Evolutionary conservation across 2,113 vertebrate species (phyloP).

Genomic region (Rostratula benghalensis): DNA sequence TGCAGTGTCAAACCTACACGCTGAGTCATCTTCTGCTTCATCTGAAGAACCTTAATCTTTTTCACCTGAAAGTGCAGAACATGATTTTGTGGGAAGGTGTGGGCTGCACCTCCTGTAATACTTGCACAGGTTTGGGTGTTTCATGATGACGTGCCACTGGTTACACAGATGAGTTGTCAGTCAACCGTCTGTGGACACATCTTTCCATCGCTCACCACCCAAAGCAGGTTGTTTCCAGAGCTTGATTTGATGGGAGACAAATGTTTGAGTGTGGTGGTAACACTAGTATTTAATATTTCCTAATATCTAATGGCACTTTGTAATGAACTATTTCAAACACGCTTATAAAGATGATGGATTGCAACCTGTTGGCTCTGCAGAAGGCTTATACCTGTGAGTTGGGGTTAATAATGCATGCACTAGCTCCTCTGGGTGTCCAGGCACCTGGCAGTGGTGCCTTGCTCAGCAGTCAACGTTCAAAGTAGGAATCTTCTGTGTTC

Average conservation of each 20-base stretch:
- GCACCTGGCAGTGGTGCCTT: background rate
- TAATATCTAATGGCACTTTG: background rate
- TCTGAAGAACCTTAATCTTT: background rate
- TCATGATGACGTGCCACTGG: background rate
- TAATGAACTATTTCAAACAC: background rate
- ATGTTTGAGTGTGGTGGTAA: background rate
- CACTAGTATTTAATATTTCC: background rate
- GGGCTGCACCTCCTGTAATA: background rate
- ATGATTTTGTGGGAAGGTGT: background rate
- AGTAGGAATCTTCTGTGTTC: background rate
- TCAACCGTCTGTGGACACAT: fast-evolving
- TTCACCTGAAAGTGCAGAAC: background rate
- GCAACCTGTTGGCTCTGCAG: background rate
- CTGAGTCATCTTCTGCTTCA: background rate
- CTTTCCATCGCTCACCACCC: background rate
- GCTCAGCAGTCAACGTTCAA: conserved; percentile 10
- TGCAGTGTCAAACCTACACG: background rate
- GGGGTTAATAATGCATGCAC: background rate
- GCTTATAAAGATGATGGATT: background rate
- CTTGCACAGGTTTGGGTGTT: background rate
- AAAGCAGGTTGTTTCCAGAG: background rate
- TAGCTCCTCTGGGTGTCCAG: background rate
- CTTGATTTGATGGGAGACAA: background rate
- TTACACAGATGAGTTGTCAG: background rate
- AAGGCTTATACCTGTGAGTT: background rate